Base-by-base conservation (phyloP, 2,113 vertebrate genomes). In the Labeo rohita region DNA sequence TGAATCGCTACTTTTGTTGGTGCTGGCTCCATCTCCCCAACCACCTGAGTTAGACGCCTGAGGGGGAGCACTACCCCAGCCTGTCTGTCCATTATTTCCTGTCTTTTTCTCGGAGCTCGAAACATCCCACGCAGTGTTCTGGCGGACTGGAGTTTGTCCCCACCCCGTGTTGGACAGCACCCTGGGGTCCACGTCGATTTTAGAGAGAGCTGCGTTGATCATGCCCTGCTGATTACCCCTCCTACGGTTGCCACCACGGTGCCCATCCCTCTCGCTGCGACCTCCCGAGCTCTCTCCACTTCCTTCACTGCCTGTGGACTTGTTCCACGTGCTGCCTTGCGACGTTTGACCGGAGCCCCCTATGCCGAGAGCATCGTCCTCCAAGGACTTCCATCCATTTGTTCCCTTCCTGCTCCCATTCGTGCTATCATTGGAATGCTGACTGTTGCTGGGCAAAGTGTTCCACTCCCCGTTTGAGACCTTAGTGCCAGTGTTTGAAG, bases 121-220 rank as follows among this genome's bases (percentile, higher is more conserved):
- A 0, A 96, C 96, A 73, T 99, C 97, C 98, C 98, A 99, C 93
- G 96, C 94, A 88, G 97, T 99, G 94, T 99, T 97, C 93, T 99
- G 98, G 90, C 96, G 96, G 90, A 99, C 94, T 77, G 98, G 98
- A 75, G 97, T 99, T 95, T 99, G 98, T 88, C 98, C 98, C 98
- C 98, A 99, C 66, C 98, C 98, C 28, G 96, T 97, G 95, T 99
- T 99, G 92, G 96, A 99, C 23, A 99, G 95, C 91, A 99, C 97
- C 85, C 98, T 96, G 0, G 98, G 98, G 92, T 99, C 98, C 90
- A 99, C 90, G 88, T 99, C 97, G 8, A 93, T 92, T 92, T 91
- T 94, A 88, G 94, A 92, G 87, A 96, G 90, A 84, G 95, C 93
- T 54, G 95, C 93, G 91, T 94, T 91, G 90, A 96, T 88, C 88